Evolutionary conservation across 2,797 vertebrate genomes (phyloP), one percentile per base, ranked within the genome.

Genomic region (Hippopotamyrus pictus): DNA sequence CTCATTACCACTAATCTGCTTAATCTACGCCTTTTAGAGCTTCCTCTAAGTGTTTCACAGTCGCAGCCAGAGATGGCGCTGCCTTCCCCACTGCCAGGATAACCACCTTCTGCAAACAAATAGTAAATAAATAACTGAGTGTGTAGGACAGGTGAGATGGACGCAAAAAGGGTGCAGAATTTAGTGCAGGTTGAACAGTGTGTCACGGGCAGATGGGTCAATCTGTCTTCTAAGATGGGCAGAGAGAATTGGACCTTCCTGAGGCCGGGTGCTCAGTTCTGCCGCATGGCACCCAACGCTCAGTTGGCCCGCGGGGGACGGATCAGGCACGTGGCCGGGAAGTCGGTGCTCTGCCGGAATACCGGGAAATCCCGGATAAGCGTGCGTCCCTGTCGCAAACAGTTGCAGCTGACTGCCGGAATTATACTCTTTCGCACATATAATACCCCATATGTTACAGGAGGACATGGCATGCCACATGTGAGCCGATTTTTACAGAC

Each of bases 381-480:
- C 88, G 91, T 41, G 44, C 89, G 90, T 93, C 90, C 91, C 93
- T 94, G 92, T 93, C 92, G 92, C 93, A 91, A 90, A 2, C 90
- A 92, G 91, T 88, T 92, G 93, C 90, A 90, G 93, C 89, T 90
- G 92, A 94, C 93, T 95, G 95, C 94, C 94, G 92, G 91, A 91
- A 90, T 91, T 91, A 90, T 88, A 51, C 88, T 92, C 93, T 95
- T 96, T 96, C 95, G 94, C 95, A 95, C 94, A 94, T 95, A 95
- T 94, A 89, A 90, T 92, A 92, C 92, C 92, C 95, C 93, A 94
- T 96, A 95, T 96, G 96, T 94, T 95, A 93, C 91, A 91, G 93
- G 90, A 88, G 93, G 92, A 94, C 94, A 91, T 92, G 90, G 92
- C 92, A 90, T 91, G 91, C 92, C 86, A 93, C 94, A 94, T 93